Conservation (phyloP, 35 echinoderm and acorn worm genomes). For the Anneissia japonica region DNA sequence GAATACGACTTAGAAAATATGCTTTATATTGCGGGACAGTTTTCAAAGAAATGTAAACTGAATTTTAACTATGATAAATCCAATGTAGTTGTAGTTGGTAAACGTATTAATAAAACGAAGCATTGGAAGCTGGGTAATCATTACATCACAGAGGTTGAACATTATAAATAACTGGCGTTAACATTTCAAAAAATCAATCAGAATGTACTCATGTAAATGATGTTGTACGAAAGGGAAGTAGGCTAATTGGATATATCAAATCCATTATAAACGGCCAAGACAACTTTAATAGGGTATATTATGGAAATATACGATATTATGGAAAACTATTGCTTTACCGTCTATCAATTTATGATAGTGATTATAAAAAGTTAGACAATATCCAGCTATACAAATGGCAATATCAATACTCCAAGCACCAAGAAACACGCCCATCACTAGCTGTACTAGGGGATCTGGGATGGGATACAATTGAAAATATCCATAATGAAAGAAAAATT, state of each 20-base stretch:
- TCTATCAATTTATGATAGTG: background rate
- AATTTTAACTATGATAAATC: background rate
- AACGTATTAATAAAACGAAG: background rate
- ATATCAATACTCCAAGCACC: background rate
- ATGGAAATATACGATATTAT: background rate
- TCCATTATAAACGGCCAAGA: background rate
- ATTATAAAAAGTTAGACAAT: background rate
- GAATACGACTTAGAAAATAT: background rate
- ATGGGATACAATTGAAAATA: background rate
- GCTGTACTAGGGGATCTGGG: background rate
- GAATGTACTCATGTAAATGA: background rate
- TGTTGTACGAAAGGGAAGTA: background rate
- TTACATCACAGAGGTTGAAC: background rate
- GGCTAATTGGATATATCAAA: background rate
- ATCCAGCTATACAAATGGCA: background rate
- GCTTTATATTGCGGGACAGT: background rate
- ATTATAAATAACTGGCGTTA: background rate
- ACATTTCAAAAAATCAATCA: background rate
- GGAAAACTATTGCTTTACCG: background rate
- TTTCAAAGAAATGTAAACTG: background rate
- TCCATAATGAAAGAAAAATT: background rate
- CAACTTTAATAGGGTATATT: background rate
- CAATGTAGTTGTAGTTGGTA: background rate
- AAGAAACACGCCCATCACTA: too few species aligned
- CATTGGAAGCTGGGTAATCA: background rate